These are phyloP conservation scores for Crossocerus cetratus DNA, from an alignment of 2,888 invertebrate species.

Conservation along the genomic window DNA sequence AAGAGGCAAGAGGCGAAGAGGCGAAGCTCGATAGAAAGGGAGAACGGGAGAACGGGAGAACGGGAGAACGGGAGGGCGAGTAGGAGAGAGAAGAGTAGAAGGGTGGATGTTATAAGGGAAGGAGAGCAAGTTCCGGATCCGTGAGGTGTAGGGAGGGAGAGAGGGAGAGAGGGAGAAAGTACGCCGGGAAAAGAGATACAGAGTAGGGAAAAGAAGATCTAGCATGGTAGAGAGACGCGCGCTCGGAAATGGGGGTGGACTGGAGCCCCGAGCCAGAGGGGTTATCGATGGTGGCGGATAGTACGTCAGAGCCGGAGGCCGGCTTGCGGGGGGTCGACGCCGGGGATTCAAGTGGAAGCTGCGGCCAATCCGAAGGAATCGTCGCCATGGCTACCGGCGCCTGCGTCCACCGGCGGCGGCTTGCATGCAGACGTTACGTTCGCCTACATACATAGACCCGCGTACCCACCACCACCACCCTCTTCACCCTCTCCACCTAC, in stretches of 20 bases:
- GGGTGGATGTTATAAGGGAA: background rate
- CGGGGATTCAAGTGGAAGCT: constrained; percentile 74
- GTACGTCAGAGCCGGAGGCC: constrained; percentile 58
- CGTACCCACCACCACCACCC: background rate
- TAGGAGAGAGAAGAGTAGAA: background rate
- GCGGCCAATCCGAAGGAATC: constrained; percentile 76
- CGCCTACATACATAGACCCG: constrained; percentile 27
- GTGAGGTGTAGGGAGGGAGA: background rate
- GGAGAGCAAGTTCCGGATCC: constrained; percentile 1
- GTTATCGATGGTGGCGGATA: constrained; percentile 73
- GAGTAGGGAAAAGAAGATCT: constrained; percentile 24
- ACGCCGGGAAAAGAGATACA: constrained; percentile 22
- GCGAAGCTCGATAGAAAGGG: background rate
- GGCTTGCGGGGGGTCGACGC: constrained; percentile 57
- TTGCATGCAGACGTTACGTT: constrained; percentile 54
- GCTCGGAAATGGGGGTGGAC: constrained; percentile 47
- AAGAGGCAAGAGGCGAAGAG: constrained; percentile 9
- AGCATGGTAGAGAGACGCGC: constrained; percentile 22
- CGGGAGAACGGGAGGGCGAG: background rate
- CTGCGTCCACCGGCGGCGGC: constrained; percentile 67
- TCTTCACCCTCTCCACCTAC: background rate
- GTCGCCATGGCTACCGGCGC: constrained; percentile 76
- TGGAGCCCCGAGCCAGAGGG: constrained; percentile 60
- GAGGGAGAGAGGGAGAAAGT: constrained; percentile 16
- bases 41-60: too few relatives aligned